phyloP scores from a whole-genome alignment of 2,797 vertebrate species.

The Gallinago stenura region DNA sequence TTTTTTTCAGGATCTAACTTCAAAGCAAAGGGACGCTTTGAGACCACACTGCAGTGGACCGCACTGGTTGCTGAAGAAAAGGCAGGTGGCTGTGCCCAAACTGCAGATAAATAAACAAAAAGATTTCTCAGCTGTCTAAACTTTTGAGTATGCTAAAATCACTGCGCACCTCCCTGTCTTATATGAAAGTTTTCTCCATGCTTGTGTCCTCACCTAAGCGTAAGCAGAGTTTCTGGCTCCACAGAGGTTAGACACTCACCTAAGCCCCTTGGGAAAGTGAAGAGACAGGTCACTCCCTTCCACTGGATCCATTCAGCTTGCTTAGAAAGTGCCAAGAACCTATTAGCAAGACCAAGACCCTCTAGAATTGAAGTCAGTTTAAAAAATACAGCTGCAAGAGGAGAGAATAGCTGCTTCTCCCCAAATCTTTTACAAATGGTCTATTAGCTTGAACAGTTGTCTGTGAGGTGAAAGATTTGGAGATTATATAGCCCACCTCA shows the following conservation, averaged over 20 bases:
- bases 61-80: background rate
- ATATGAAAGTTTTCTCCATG: background rate
- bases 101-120: background rate
- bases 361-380: background rate
- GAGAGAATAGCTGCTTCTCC: background rate
- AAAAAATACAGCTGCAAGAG: background rate
- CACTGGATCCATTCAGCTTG: background rate
- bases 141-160: background rate
- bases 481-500: background rate
- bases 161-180: background rate
- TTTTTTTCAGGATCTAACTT: background rate
- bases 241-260: background rate
- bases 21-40: background rate
- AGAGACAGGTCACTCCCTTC: rapidly evolving
- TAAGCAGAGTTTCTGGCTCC: background rate
- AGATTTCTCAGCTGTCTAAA: background rate
- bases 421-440: background rate
- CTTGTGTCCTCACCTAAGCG: background rate
- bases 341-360: background rate
- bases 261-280: background rate
- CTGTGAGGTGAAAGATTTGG: background rate
- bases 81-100: background rate
- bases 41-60: background rate
- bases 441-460: background rate
- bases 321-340: background rate